A percentile compares a stretch with the other conserved stretches of the same genome.
Conservation (phyloP, 2,888 invertebrate genomes). For the Baronia brevicornis region DNA sequence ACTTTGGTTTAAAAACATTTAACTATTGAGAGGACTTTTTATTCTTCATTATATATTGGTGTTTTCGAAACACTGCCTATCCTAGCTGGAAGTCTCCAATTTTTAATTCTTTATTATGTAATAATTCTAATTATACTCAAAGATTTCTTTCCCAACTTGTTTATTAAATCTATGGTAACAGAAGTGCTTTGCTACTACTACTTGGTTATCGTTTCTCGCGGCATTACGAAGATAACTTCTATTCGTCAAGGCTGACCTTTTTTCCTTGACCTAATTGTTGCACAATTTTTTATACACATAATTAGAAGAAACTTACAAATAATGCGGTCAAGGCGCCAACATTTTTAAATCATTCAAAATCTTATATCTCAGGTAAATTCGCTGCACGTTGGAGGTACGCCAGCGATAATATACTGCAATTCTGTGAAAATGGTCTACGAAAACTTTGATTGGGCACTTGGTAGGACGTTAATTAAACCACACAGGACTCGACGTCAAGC, state of each 20-base stretch:
- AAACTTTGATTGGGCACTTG: no score
- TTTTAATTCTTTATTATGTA: no score
- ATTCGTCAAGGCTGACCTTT: constrained; percentile 45
- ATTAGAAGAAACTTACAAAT: constrained; percentile 28
- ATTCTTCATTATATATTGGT: no score
- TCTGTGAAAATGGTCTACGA: constrained; percentile 13
- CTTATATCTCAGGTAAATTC: constrained; percentile 35
- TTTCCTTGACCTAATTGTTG: constrained; percentile 53
- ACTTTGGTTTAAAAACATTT: no score
- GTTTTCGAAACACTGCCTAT: no score
- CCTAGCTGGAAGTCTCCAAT: no score
- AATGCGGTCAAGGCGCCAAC: constrained; percentile 33
- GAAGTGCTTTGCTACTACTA: constrained; percentile 5
- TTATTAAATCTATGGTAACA: no score
- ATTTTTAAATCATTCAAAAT: constrained; percentile 14
- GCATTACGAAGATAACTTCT: constrained; percentile 40
- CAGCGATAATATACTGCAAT: constrained; percentile 32
- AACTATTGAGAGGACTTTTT: no score
- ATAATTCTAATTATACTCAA: no score
- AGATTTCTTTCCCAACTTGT: no score
- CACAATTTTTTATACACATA: constrained; percentile 35
- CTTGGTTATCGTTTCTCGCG: constrained; percentile 17
- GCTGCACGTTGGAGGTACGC: constrained; percentile 18
- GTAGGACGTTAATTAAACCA: constrained; percentile 16
- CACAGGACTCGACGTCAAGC: constrained; percentile 39